Percentiles rank a stretch among this genome's conserved stretches.
phyloP scores from a whole-genome alignment of 2,113 vertebrate species.

The Strigops habroptila region DNA sequence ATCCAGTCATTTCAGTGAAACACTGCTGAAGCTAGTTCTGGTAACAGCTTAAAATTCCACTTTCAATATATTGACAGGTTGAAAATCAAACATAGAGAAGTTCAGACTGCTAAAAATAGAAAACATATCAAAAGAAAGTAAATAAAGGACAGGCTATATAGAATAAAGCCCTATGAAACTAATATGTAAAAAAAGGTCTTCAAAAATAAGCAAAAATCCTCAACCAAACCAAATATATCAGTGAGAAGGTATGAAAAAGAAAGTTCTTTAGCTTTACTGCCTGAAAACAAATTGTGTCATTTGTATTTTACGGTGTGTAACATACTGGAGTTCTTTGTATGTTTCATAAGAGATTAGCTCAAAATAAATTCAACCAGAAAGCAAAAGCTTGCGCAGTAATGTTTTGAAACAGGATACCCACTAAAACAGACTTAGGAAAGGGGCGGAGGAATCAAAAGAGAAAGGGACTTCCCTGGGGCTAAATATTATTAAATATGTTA shows the following conservation, averaged over 20 bases:
- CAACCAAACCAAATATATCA: background rate
- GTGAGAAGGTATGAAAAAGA: background rate
- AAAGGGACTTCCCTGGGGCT: background rate
- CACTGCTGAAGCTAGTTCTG: background rate
- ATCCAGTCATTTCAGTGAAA: background rate
- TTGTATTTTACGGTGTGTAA: background rate
- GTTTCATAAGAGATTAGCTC: background rate
- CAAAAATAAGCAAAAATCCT: background rate
- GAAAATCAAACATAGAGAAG: background rate
- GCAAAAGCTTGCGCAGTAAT: background rate
- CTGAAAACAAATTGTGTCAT: background rate
- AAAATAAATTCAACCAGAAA: background rate
- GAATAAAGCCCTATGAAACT: background rate
- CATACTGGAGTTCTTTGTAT: background rate
- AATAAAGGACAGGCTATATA: background rate
- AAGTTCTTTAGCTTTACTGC: background rate
- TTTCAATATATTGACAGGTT: background rate
- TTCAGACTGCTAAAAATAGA: background rate
- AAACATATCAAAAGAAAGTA: background rate
- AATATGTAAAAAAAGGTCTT: background rate
- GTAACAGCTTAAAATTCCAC: background rate
- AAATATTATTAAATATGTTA: background rate
- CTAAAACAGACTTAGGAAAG: background rate
- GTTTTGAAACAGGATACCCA: constrained; percentile 8
- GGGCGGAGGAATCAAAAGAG: background rate